Conservation (phyloP, 53 echinoderm and acorn worm species). For the Glandiceps talaboti region DNA sequence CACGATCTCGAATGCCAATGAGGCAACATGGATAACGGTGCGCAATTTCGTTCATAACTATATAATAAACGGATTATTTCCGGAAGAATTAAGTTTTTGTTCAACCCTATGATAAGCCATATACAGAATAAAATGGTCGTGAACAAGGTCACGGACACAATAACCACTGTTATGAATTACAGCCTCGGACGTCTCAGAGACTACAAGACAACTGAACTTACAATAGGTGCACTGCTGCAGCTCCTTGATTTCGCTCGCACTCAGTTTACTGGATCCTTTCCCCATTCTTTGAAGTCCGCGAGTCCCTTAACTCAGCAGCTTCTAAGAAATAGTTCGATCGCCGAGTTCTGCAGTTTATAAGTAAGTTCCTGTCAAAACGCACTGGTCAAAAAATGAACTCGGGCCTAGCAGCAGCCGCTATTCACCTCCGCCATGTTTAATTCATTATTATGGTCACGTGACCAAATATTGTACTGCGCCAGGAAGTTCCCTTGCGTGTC, state of each 20-base stretch:
- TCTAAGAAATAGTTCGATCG: not conserved
- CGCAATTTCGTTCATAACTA: no score
- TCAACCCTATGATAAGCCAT: no score
- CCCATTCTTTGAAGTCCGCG: slow-evolving; percentile 39
- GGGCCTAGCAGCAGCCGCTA: not conserved
- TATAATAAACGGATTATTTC: no score
- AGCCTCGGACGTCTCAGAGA: no score
- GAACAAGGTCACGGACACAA: no score
- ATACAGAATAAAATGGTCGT: no score
- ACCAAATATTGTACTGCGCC: not conserved
- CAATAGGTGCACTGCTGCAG: slow-evolving; percentile 83
- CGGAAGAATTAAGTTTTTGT: no score
- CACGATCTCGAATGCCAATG: no score
- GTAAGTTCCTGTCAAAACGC: not conserved
- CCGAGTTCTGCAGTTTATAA: not conserved
- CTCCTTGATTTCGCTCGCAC: slow-evolving; percentile 69
- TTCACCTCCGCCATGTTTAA: not conserved
- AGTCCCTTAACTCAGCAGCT: not conserved
- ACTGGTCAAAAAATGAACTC: not conserved
- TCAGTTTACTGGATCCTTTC: slow-evolving; percentile 78
- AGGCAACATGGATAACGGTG: no score
- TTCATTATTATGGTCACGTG: not conserved
- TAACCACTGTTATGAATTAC: no score
- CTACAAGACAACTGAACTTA: no score
- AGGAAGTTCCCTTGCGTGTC: not conserved